Evolutionary conservation across 2,888 invertebrate species (phyloP), one percentile per base, ranked within the genome.

Genomic region (Aphodius granarius): DNA sequence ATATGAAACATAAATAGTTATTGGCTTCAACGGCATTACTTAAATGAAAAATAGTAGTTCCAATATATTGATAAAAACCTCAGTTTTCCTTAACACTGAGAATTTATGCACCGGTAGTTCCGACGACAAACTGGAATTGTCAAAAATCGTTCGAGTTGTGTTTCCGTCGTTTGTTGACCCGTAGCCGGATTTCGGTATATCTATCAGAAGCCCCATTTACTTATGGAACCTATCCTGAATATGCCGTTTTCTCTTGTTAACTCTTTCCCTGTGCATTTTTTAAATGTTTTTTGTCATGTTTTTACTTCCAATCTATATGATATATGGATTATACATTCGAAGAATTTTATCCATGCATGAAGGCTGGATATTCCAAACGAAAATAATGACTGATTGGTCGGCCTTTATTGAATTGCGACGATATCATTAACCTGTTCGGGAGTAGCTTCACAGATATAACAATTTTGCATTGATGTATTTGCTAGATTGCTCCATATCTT

Each of bases 91-190:
- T 71, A 13, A 22, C 13, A 43, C 21, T 23, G 13, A 13, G 6
- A 13, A 43, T 43, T 6, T n/a, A n/a, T 16, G 17, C 13, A 43
- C 21, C 71, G 13, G 43, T 43, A 13, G 13, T 43, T 6, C 13
- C 9, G 43, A 43, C 13, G 43, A 43, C 13, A 2, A 6, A 43
- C 6, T 43, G 43, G 43, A 13, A 43, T 43, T 43, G 6, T 43
- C 43, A 43, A 43, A 71, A 71, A 22, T 21, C n/a, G 4, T 22
- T 0, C 71, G n/a, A 17, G 63, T 18, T 63, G 63, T 63, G 18
- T 71, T 62, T n/a, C 71, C 71, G 23, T 72, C 19, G 64, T 72
- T 72, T 2, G 63, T 63, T 72, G 72, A 9, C 16, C 72, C 72
- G 63, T 15, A 63, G 4, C 72, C 72, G 9, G 16, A 63, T 16